phyloP scores from a whole-genome alignment of 2,888 invertebrate species.

The Gibbula magus region DNA sequence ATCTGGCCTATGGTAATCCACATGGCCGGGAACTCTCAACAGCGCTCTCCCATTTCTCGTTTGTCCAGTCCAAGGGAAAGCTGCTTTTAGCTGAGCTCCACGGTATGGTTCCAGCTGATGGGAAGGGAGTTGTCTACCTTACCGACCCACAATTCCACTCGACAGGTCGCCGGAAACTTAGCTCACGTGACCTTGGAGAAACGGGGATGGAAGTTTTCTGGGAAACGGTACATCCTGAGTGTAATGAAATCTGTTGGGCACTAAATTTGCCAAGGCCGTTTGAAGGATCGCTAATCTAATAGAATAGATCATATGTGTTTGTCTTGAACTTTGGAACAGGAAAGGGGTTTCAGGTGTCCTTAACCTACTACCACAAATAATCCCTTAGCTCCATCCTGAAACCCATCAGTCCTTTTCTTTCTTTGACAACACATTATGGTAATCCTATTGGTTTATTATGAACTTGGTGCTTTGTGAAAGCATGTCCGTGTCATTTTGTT shows the following conservation, averaged over 20 bases:
- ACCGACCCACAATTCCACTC: slow-evolving; percentile 45
- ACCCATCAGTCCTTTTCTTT: no score
- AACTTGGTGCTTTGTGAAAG: no score
- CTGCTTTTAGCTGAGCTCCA: slow-evolving; percentile 45
- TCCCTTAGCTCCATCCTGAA: no score
- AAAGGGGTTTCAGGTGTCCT: no score
- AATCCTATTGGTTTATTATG: no score
- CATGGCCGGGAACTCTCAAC: slow-evolving; percentile 33
- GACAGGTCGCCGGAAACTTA: slow-evolving; percentile 23
- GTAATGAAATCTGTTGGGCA: slow-evolving; percentile 37
- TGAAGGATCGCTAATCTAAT: slow-evolving; percentile 6
- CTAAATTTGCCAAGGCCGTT: slow-evolving; percentile 30
- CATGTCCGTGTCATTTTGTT: no score
- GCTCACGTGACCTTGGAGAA: slow-evolving; percentile 34
- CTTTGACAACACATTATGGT: no score
- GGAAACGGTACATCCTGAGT: slow-evolving; percentile 37
- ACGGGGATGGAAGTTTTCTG: slow-evolving; percentile 40
- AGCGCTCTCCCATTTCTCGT: slow-evolving; percentile 41
- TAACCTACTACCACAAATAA: no score
- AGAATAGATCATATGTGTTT: no score
- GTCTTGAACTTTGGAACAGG: no score
- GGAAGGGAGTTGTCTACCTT: slow-evolving; percentile 38
- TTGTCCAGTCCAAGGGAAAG: slow-evolving; percentile 30
- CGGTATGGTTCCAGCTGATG: slow-evolving; percentile 37
- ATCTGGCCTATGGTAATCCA: slow-evolving; percentile 34